Percentiles rank a stretch among this genome's conserved stretches.
phyloP scores from a whole-genome alignment of 1,140 invertebrate genomes.

The Ostrea denselamellosa region DNA sequence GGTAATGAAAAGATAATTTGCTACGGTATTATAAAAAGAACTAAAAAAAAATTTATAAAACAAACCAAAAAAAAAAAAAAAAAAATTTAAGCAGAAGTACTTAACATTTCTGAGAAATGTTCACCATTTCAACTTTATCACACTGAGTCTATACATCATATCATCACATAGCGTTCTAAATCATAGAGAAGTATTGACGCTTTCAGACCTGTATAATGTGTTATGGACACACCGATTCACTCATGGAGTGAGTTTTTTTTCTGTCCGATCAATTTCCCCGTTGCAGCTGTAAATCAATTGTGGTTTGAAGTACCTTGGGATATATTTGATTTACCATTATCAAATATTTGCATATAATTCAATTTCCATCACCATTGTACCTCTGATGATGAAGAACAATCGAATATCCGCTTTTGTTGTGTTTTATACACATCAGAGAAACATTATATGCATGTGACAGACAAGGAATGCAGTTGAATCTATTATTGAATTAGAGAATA shows the following conservation, averaged over 20 bases:
- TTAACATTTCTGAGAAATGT: too few species aligned
- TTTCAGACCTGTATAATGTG: too few species aligned
- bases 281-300: slow-evolving; percentile 25
- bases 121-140: too few species aligned
- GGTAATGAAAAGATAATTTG: too few species aligned
- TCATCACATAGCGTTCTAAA: not conserved
- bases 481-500: not conserved
- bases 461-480: not conserved
- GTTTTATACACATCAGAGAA: not conserved
- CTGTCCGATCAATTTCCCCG: slow-evolving; percentile 13
- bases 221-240: not conserved
- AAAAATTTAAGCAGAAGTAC: too few species aligned
- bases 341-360: slow-evolving; percentile 34
- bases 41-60: too few species aligned
- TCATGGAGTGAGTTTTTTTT: not conserved
- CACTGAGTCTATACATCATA: too few species aligned
- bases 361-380: slow-evolving; percentile 11
- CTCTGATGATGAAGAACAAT: not conserved
- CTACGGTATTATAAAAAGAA: too few species aligned
- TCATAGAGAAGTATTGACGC: not conserved
- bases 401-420: not conserved
- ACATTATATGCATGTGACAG: not conserved
- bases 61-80: too few species aligned
- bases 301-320: slow-evolving; percentile 22
- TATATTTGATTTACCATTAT: slow-evolving; percentile 32